These are phyloP conservation scores for Pseudomyrmex sp. DNA, from an alignment of 1,140 invertebrate genomes.

Conservation along the genomic window DNA sequence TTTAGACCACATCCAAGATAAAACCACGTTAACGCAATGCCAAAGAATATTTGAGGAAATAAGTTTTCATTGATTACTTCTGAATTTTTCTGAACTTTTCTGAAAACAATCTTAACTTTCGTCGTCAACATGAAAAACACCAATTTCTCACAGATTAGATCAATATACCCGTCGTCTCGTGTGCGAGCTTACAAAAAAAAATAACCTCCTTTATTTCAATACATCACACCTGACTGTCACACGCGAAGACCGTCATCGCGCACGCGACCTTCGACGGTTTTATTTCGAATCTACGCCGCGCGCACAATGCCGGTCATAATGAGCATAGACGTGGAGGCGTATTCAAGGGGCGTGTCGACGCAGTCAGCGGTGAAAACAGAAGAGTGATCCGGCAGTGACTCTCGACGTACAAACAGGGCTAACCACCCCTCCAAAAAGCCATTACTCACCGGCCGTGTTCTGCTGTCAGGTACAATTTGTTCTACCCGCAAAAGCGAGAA, in stretches of 20 bases:
- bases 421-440: conserved; percentile 64
- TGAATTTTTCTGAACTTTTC: too few species aligned
- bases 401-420: conserved; percentile 61
- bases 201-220: background rate
- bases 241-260: background rate
- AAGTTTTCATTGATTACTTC: too few species aligned
- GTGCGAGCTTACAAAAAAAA: too few species aligned
- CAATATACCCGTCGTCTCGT: too few species aligned
- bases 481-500: conserved; percentile 66
- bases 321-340: conserved; percentile 43
- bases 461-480: conserved; percentile 74
- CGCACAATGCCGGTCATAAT: conserved; percentile 54
- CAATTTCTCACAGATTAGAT: background rate
- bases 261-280: conserved; percentile 7
- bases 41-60: too few species aligned
- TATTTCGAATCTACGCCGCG: conserved; percentile 22
- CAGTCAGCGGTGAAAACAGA: conserved; percentile 50
- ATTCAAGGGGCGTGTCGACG: conserved; percentile 55
- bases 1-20: too few species aligned
- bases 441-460: conserved; percentile 72
- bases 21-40: too few species aligned
- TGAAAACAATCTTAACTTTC: too few species aligned
- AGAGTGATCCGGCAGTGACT: conserved; percentile 67
- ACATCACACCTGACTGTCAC: background rate
- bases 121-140: too few species aligned